Conservation (phyloP, 2,888 invertebrate genomes). For the Pegoplata infirma region DNA sequence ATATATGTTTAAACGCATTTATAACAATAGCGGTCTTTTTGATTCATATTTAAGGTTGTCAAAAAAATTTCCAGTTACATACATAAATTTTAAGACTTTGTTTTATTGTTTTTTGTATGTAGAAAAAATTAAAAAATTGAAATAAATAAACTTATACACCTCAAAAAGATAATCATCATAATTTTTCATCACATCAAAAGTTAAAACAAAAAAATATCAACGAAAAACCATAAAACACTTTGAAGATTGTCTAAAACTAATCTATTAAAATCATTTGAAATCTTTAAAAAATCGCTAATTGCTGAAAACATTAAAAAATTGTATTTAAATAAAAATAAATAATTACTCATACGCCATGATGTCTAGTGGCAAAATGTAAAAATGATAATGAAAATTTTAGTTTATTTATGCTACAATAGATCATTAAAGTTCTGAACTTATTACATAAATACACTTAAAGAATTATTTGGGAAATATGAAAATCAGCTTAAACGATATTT, state of each 20-base stretch:
- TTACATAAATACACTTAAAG: too few relatives aligned
- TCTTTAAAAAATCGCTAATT: neutral
- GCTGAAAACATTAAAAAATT: neutral
- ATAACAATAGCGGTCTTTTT: slow-evolving; percentile 47
- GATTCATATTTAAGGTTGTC: slow-evolving; percentile 47
- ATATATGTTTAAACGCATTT: neutral
- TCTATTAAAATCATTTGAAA: neutral
- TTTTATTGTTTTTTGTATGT: slow-evolving; percentile 10
- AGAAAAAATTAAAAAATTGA: neutral
- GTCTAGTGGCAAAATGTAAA: slow-evolving; percentile 38
- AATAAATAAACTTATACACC: slow-evolving; percentile 19
- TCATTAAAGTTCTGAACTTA: too few relatives aligned
- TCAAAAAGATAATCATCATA: slow-evolving; percentile 31
- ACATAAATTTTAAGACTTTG: slow-evolving; percentile 39
- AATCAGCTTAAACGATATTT: too few relatives aligned
- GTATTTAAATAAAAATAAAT: slow-evolving; percentile 33
- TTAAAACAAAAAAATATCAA: neutral
- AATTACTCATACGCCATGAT: slow-evolving; percentile 60
- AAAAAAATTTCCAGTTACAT: slow-evolving; percentile 47
- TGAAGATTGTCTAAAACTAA: neutral
- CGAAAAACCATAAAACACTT: neutral
- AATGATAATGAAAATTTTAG: neutral
- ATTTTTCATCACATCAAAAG: slow-evolving; percentile 21
- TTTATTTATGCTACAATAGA: neutral
- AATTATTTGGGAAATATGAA: neutral